Evolutionary conservation across 2,113 vertebrate genomes (phyloP).

Genomic region (Cyprinodon tularosa): DNA sequence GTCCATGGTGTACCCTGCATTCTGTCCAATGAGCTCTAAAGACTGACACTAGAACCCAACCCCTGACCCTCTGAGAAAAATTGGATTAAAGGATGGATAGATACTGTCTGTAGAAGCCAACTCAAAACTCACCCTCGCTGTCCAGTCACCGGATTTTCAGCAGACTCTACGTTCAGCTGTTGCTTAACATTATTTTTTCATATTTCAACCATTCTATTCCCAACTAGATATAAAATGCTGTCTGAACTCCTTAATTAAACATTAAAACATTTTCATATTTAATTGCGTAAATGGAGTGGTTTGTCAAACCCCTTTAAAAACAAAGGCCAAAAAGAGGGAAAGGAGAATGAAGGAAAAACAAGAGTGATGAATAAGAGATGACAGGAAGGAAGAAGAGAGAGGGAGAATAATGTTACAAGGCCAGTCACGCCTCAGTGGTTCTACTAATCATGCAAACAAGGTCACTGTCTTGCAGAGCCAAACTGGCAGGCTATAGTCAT

Average conservation of each 20-base stretch:
- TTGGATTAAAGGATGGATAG: background rate
- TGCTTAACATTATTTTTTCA: background rate
- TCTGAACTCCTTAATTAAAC: background rate
- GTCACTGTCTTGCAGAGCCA: constrained; percentile 73
- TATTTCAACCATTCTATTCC: background rate
- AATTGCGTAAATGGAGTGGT: constrained; percentile 10
- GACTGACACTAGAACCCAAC: background rate
- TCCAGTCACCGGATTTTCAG: background rate
- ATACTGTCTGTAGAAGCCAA: background rate
- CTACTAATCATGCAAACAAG: constrained; percentile 79
- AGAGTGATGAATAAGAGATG: constrained; percentile 72
- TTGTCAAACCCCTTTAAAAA: constrained; percentile 33
- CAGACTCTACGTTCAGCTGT: background rate
- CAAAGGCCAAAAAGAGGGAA: constrained; percentile 29
- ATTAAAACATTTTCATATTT: constrained; percentile 24
- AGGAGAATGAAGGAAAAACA: constrained; percentile 42
- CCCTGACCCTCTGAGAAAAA: background rate
- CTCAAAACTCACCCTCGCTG: background rate
- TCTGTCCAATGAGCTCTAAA: background rate
- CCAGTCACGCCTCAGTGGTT: constrained; percentile 74
- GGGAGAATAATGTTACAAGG: constrained; percentile 64
- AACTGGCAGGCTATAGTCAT: constrained; percentile 65
- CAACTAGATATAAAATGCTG: background rate
- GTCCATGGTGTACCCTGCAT: background rate
- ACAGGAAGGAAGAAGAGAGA: constrained; percentile 58